Conservation (phyloP, 2,888 invertebrate species). For the Cactoblastis cactorum region DNA sequence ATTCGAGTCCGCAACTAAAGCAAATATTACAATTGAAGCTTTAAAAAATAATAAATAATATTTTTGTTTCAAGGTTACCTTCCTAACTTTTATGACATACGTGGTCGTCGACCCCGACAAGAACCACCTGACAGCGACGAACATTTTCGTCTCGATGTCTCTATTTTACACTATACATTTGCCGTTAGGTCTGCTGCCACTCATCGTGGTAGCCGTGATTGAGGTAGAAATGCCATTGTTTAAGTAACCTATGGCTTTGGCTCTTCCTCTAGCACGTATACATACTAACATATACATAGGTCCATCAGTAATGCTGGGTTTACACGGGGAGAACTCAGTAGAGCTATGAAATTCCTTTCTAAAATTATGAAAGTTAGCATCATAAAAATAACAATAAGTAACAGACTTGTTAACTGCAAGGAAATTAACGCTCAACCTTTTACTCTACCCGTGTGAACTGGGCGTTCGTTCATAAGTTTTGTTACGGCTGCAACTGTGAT, state of each 20-base stretch:
- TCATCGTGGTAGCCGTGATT: slow-evolving; percentile 85
- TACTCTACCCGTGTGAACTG: too few species aligned
- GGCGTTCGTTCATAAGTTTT: not conserved
- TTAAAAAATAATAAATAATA: too few species aligned
- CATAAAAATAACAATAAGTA: too few species aligned
- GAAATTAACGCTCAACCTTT: too few species aligned
- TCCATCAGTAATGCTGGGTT: not conserved
- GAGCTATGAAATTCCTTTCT: too few species aligned
- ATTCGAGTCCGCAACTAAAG: too few species aligned
- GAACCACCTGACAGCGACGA: slow-evolving; percentile 87
- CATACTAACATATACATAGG: slow-evolving; percentile 45
- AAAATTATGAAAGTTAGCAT: too few species aligned
- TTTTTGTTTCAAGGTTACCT: slow-evolving; percentile 83
- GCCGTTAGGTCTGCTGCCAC: slow-evolving; percentile 89
- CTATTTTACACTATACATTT: slow-evolving; percentile 93
- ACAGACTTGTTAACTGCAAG: too few species aligned
- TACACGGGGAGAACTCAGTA: too few species aligned
- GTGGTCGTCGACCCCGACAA: slow-evolving; percentile 82
- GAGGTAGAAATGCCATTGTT: slow-evolving; percentile 81
- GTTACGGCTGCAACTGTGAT: not conserved
- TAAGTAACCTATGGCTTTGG: slow-evolving; percentile 51
- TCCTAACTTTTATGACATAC: slow-evolving; percentile 91
- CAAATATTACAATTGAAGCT: too few species aligned
- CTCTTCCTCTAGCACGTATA: slow-evolving; percentile 43
- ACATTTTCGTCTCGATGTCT: slow-evolving; percentile 92